Evolutionary conservation across 2,888 invertebrate species (phyloP).

Genomic region (Apodemia hepburni): DNA sequence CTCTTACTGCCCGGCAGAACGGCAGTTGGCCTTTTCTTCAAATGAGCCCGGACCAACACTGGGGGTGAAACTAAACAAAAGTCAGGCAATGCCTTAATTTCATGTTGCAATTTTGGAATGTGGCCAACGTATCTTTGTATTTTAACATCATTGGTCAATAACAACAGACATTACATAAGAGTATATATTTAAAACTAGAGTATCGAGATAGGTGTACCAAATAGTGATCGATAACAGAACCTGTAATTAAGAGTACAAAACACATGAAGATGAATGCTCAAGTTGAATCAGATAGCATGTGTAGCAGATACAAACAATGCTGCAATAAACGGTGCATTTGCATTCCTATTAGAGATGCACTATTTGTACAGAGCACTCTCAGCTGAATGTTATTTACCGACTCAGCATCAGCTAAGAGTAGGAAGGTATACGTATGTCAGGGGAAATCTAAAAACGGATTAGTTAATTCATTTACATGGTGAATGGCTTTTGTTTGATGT

Average conservation of each 20-base stretch:
- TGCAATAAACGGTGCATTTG: slow-evolving; percentile 38
- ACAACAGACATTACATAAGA: background rate
- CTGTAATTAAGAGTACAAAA: slow-evolving; percentile 23
- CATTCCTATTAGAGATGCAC: slow-evolving; percentile 42
- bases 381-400: slow-evolving; percentile 14
- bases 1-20: too few species aligned
- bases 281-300: slow-evolving; percentile 29
- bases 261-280: slow-evolving; percentile 28
- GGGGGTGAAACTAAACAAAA: too few species aligned
- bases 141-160: too few species aligned
- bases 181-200: background rate
- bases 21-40: too few species aligned
- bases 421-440: slow-evolving; percentile 29
- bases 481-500: slow-evolving; percentile 4
- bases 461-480: slow-evolving; percentile 14
- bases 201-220: background rate
- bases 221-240: slow-evolving; percentile 7
- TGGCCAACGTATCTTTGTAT: too few species aligned
- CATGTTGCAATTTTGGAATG: too few species aligned
- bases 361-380: slow-evolving; percentile 15
- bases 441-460: slow-evolving; percentile 29
- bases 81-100: too few species aligned
- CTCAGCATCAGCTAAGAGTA: slow-evolving; percentile 2
- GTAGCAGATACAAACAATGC: slow-evolving; percentile 27
- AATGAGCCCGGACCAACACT: too few species aligned